phyloP scores from a whole-genome alignment of 2,113 vertebrate genomes.

The Zosterops japonicus region DNA sequence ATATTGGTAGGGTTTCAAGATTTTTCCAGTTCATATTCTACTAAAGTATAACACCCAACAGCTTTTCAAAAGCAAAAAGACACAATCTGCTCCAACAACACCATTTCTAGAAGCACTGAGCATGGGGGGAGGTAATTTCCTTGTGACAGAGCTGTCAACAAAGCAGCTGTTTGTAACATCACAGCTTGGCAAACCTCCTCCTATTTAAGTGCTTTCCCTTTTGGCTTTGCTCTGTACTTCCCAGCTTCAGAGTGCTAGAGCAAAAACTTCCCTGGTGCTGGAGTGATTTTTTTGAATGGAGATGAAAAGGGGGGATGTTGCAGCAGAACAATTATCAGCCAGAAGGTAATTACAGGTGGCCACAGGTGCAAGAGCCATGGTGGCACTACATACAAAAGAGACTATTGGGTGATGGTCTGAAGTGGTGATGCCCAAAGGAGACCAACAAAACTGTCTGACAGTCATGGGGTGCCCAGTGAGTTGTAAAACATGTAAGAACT shows the following conservation, averaged over 20 bases:
- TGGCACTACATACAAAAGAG: neutral
- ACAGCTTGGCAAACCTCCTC: neutral
- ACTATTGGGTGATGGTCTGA: neutral
- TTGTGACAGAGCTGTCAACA: neutral
- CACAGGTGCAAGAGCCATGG: rapidly evolving
- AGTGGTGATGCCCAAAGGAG: neutral
- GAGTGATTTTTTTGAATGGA: neutral
- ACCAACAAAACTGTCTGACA: neutral
- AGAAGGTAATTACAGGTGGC: neutral
- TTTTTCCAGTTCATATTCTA: neutral
- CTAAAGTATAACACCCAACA: neutral
- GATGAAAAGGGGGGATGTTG: neutral
- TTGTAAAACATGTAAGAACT: neutral
- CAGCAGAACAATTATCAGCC: neutral
- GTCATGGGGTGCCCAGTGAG: neutral
- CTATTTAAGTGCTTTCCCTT: neutral
- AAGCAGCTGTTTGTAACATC: neutral
- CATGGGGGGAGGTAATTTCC: neutral
- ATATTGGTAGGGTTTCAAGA: neutral
- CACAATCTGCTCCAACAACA: neutral
- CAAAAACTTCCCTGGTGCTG: neutral
- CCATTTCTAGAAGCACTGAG: neutral
- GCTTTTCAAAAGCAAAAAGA: neutral
- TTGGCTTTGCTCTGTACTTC: neutral
- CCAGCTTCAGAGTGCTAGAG: neutral